Base-by-base conservation (phyloP, 2,888 invertebrate species). In the Caenorhabditis sinica region DNA sequence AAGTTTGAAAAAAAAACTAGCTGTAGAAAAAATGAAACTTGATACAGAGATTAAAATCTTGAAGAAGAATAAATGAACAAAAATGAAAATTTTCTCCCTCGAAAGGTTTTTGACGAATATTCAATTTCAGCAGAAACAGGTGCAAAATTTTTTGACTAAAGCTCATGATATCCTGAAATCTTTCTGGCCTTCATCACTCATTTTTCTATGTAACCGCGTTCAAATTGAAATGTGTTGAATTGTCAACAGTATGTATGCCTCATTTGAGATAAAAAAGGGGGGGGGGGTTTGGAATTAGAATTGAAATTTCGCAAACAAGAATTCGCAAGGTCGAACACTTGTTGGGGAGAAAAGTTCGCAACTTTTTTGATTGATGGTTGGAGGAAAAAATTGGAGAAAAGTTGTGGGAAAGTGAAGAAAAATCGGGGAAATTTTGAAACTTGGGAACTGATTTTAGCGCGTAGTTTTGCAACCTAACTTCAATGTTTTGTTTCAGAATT, bases 211-310 rank as follows among this genome's bases (percentile, higher is more conserved):
- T 40, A 40, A 11, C 30, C 33, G 15, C 23, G 43, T 43, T 65
- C 63, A 20, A 65, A 61, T 61, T 30, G 28, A 15, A 63, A 63
- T 40, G n/a, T 61, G 33, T 33, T n/a, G 58, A 72, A 60, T n/a
- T n/a, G n/a, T 56, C 40, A 71, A 71, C 71, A 72, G 60, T 51
- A 51, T 53, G 60, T 51, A 51, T 53, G 68, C 66, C 45, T 56
- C 49, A 40, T 60, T 60, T 60, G 20, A 36, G 15, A 33, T 9
- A 20, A 36, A 36, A 8, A 9, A 60, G 5, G 0, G 30, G 30
- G 8, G 8, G 11, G 30, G 20, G 13, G 15, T 9, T 25, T 30
- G 66, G 25, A 45, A 30, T 8, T 45, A 30, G 49, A 8, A 30
- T 9, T 28, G 58, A 30, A 49, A n/a, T 13, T 8, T 11, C 23